Evolutionary conservation across 2,888 invertebrate genomes (phyloP).

Genomic region (Eulithis testata): DNA sequence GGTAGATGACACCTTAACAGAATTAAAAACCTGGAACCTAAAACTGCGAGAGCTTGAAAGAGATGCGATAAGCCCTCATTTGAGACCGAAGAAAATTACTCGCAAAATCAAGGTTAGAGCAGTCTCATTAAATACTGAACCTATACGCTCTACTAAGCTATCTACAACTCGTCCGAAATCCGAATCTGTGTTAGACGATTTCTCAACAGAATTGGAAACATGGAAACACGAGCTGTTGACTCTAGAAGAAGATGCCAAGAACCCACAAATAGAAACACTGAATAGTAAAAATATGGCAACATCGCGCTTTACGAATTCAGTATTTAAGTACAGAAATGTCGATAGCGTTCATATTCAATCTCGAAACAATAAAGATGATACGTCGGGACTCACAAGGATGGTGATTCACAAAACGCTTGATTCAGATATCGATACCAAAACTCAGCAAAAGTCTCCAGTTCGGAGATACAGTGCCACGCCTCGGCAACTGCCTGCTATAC

Average conservation of each 20-base stretch:
- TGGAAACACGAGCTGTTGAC: constrained; percentile 24
- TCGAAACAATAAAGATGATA: constrained; percentile 1
- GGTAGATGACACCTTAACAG: constrained; percentile 11
- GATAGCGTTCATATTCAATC: constrained; percentile 7
- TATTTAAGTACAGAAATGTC: background rate
- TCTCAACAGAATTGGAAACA: constrained; percentile 22
- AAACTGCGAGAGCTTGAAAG: constrained; percentile 22
- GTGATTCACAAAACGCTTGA: background rate
- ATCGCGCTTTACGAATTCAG: constrained; percentile 13
- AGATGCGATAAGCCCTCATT: constrained; percentile 15
- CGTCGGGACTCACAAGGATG: background rate
- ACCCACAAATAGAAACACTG: constrained; percentile 11
- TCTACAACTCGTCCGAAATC: constrained; percentile 26
- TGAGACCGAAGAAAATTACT: constrained; percentile 7
- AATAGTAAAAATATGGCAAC: constrained; percentile 7
- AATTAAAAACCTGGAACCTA: constrained; percentile 25
- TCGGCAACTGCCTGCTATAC: constrained; percentile 25
- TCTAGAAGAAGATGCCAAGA: constrained; percentile 27
- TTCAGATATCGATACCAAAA: background rate
- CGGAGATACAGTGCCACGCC: constrained; percentile 20
- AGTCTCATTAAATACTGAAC: constrained; percentile 24
- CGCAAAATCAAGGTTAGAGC: constrained; percentile 24
- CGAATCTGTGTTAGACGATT: constrained; percentile 23
- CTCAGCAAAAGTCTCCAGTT: constrained; percentile 14
- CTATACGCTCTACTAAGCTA: constrained; percentile 9